Percentiles rank a stretch among this genome's conserved stretches.
Evolutionary conservation across 37 sponge, comb jelly and placozoan species (phyloP).

Genomic region (Beroe ovata): DNA sequence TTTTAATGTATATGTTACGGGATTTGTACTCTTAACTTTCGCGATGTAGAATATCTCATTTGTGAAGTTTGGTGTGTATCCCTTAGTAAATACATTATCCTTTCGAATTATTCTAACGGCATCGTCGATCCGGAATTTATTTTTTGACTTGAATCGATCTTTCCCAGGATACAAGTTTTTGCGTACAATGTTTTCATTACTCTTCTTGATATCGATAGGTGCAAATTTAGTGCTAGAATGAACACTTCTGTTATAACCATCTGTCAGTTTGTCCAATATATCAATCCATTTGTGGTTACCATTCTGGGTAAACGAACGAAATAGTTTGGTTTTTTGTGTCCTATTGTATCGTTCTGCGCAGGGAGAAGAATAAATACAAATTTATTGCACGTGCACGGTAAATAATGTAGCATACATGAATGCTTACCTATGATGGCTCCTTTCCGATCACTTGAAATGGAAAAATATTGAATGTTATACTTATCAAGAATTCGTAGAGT

Average conservation of each 20-base stretch:
- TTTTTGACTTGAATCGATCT: not conserved
- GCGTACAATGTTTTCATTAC: slow-evolving; percentile 10
- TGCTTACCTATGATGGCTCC: slow-evolving; percentile 27
- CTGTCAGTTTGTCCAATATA: not conserved
- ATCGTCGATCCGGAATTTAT: not conserved
- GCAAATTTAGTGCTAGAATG: not conserved
- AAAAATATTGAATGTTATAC: not conserved
- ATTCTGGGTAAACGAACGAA: not conserved
- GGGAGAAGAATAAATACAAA: too few relatives aligned
- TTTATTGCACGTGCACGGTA: too few relatives aligned
- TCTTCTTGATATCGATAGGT: not conserved
- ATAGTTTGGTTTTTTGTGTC: slow-evolving; percentile 40
- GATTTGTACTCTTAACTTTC: not conserved
- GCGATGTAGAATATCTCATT: slow-evolving; percentile 2
- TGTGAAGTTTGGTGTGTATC: not conserved
- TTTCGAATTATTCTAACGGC: slow-evolving; percentile 1
- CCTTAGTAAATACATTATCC: slow-evolving; percentile 13
- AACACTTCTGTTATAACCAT: slow-evolving; percentile 6
- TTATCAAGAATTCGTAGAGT: not conserved
- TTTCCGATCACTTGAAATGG: not conserved
- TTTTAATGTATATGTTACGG: slow-evolving; percentile 20
- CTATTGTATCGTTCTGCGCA: slow-evolving; percentile 56
- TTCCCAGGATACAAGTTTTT: slow-evolving; percentile 20
- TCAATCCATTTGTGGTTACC: slow-evolving; percentile 31
- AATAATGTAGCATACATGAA: too few relatives aligned